A percentile compares a stretch with the other conserved stretches of the same genome.
Evolutionary conservation across 2,888 invertebrate species (phyloP).

Genomic region (Ochropleura plecta): DNA sequence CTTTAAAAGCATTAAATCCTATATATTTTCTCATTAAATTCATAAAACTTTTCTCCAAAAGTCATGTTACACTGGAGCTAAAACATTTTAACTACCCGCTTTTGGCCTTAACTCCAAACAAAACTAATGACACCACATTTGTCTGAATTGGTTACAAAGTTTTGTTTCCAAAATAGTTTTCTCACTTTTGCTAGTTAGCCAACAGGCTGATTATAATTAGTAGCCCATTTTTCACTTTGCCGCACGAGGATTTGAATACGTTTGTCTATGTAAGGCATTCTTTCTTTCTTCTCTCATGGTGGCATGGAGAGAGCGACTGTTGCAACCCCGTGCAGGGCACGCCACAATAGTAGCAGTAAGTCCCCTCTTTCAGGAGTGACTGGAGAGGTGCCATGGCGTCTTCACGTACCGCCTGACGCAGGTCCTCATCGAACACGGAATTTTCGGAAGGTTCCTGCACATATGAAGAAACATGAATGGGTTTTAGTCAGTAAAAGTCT

Average conservation of each 20-base stretch:
- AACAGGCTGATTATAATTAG: constrained; percentile 39
- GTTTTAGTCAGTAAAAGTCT: too few relatives aligned
- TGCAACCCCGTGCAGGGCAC: too few relatives aligned
- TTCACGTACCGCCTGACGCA: too few relatives aligned
- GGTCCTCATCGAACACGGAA: too few relatives aligned
- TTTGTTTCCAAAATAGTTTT: constrained; percentile 56
- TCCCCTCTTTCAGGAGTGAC: too few relatives aligned
- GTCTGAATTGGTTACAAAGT: constrained; percentile 52
- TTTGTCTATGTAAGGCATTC: not conserved
- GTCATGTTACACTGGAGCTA: not conserved
- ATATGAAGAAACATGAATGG: too few relatives aligned
- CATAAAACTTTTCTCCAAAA: not conserved
- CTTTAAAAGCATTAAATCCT: not conserved
- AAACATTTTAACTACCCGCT: constrained; percentile 46
- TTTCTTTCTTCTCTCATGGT: not conserved
- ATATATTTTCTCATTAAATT: constrained; percentile 14
- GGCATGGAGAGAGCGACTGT: too few relatives aligned
- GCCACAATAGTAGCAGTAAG: too few relatives aligned
- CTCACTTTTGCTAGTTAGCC: constrained; percentile 40
- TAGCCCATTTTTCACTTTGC: not conserved
- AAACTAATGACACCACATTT: constrained; percentile 58
- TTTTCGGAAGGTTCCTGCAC: too few relatives aligned
- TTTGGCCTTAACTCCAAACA: constrained; percentile 26
- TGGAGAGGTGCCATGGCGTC: too few relatives aligned
- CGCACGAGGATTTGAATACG: not conserved